Percentiles rank a stretch among this genome's conserved stretches.
Evolutionary conservation across 2,113 vertebrate genomes (phyloP).

Genomic region (Epinephelus cyanopodus): DNA sequence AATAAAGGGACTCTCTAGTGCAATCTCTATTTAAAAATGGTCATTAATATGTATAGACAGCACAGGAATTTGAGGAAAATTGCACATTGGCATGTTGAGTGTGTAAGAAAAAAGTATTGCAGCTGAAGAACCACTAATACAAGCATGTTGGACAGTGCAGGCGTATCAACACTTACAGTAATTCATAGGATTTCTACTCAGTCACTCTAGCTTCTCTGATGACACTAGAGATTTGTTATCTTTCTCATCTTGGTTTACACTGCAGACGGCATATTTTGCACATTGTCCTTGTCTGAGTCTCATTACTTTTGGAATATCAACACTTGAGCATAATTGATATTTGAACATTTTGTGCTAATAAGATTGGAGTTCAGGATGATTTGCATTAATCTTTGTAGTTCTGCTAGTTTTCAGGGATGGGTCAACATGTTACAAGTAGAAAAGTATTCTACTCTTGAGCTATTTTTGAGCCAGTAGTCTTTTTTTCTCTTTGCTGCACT

Average conservation of each 20-base stretch:
- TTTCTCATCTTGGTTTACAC: conserved; percentile 7
- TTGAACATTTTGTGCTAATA: neutral
- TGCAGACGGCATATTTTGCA: neutral
- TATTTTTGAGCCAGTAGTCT: too few species aligned
- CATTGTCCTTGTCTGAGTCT: neutral
- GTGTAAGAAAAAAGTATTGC: neutral
- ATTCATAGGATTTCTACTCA: neutral
- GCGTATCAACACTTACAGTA: neutral
- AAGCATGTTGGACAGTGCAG: conserved; percentile 11
- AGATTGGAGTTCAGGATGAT: neutral
- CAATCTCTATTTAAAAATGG: too few species aligned
- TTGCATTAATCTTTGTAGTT: neutral
- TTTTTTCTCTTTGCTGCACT: too few species aligned
- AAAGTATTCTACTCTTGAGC: too few species aligned
- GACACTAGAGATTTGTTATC: conserved; percentile 5
- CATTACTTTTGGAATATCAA: conserved; percentile 3
- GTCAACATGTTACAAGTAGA: too few species aligned
- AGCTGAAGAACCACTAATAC: conserved; percentile 1
- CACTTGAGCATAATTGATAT: neutral
- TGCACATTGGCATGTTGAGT: neutral
- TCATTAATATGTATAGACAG: too few species aligned
- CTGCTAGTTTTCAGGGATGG: neutral
- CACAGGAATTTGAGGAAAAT: neutral
- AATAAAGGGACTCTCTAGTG: too few species aligned
- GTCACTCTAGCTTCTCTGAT: conserved; percentile 8